Base-by-base conservation (phyloP, 2,113 vertebrate species). In the Heterotilapia buettikoferi region DNA sequence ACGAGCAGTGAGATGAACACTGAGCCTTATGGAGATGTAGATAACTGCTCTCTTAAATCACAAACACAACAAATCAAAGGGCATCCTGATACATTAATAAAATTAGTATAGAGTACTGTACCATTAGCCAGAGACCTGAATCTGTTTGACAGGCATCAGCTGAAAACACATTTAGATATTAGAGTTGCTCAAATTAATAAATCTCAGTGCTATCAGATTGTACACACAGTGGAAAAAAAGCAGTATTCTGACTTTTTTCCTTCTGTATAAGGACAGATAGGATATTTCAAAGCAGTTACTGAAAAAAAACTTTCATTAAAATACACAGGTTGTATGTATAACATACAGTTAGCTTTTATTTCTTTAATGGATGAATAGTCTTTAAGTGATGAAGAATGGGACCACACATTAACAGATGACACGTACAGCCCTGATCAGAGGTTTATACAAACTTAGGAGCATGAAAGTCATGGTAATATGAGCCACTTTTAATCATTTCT, bases 261-360 rank as follows among this genome's bases (percentile, higher is more conserved):
- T 73, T 73, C 68, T 43, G 8, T 45, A 26, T 45, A 24, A 73
- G 13, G 13, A 73, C 38, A 73, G 13, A 10, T 71, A 26, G 2
- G 21, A 73, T 45, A 73, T 73, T 73, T 73, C 5, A 45, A 73
- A 47, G 38, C 10, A 47, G 40, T 47, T 71, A 71, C 19, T 68
- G 36, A 3, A n/a, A 0, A 0, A 21, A 21, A 24, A 0, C 12
- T 57, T 59, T 31, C 26, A 59, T 29, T 76, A 29, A 26, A 18
- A 47, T 19, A 50, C 5, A 43, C 68, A 76, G 24, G 24, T 29
- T 76, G 3, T 0, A 50, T 31, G 26, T 76, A 19, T 11, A 76
- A 26, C 24, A 76, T 8, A 16, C 8, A 50, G 24, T 50, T 47
- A 47, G n/a, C n/a, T 43, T 43, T 71, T 43, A 71, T n/a, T 6